phyloP scores from a whole-genome alignment of 2,888 invertebrate species.

The Siphlonurus alternatus region DNA sequence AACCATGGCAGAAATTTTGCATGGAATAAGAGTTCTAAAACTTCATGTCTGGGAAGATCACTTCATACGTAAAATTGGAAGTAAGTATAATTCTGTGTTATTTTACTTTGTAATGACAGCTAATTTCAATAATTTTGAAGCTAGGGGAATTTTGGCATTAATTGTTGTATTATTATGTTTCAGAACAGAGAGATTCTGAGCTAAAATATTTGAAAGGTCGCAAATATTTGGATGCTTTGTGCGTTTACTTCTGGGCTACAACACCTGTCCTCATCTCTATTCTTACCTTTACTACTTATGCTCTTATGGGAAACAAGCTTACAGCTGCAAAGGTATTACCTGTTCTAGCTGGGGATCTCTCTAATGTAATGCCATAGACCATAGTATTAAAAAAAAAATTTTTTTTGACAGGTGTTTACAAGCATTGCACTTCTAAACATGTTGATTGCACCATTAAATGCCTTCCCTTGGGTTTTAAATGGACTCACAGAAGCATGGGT shows the following conservation, averaged over 20 bases:
- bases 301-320: constrained; percentile 56
- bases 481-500: constrained; percentile 94
- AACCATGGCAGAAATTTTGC: constrained; percentile 68
- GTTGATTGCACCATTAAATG: constrained; percentile 88
- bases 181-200: constrained; percentile 51
- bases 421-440: constrained; percentile 89
- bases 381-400: background rate
- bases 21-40: constrained; percentile 80
- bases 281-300: constrained; percentile 64
- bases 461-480: constrained; percentile 97
- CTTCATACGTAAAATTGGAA: constrained; percentile 52
- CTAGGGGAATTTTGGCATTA: background rate
- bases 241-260: constrained; percentile 97
- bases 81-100: constrained; percentile 29
- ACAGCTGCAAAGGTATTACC: constrained; percentile 61
- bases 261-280: constrained; percentile 84
- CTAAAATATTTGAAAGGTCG: constrained; percentile 61
- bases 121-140: background rate
- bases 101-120: background rate
- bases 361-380: background rate
- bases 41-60: constrained; percentile 86
- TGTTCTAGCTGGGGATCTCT: background rate
- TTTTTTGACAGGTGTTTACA: constrained; percentile 52
- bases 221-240: constrained; percentile 92
- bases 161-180: constrained; percentile 15